Evolutionary conservation across 2,113 vertebrate species (phyloP), one percentile per base, ranked within the genome.

Genomic region (Pachypanchax playfairii): DNA sequence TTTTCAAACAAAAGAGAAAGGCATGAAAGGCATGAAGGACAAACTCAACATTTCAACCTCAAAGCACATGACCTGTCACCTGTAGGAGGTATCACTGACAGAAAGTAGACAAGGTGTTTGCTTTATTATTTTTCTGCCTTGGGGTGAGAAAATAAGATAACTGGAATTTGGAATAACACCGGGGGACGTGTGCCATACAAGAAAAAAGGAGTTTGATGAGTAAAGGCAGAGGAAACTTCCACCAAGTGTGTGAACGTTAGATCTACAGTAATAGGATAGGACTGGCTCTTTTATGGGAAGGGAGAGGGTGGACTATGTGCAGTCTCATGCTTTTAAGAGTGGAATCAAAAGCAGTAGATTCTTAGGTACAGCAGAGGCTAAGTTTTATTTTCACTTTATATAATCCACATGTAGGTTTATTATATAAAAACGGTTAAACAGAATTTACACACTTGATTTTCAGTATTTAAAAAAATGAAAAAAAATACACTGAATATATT

Each of bases 311-410:
- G 49, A 48, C 48, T 65, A 58, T 25, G 59, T 55, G 65, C 6
- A 62, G 59, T 60, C 63, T 73, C 52, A 57, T 2, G 18, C 80
- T 80, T 80, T 78, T 79, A 75, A 79, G 75, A 69, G 63, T 5
- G 12, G 75, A 85, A 84, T 86, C 75, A 85, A 70, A 86, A 65
- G 76, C 18, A n/a, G n/a, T n/a, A n/a, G 57, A 80, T 63, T 55
- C 48, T 68, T 60, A 38, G 50, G 65, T 51, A 55, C 80, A 70
- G 71, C 77, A 84, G 74, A 86, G 75, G 56, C 71, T 55, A 71
- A 62, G 47, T 78, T 73, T 73, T 83, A 64, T 80, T 65, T 75
- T 76, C 71, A 82, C 68, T 86, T 83, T 71, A 77, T 57, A 48
- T 75, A 85, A 83, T 50, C 60, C 48, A 28, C 58, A 73, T 67